These are phyloP conservation scores for Clarias pachynema DNA, from an alignment of 2,797 vertebrate genomes.

Conservation along the genomic window DNA sequence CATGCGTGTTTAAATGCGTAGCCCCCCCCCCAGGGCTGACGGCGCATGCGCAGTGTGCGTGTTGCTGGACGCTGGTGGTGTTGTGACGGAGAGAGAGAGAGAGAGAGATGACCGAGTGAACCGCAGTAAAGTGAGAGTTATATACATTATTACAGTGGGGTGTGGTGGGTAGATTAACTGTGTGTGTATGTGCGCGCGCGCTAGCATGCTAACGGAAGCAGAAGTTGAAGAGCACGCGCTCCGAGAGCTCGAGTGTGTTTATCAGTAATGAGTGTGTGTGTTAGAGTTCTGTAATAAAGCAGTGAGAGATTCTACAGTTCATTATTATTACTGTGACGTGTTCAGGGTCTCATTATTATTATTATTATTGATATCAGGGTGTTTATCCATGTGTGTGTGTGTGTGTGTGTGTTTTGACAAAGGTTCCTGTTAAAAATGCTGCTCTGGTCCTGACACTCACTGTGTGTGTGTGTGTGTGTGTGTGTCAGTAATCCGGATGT, in stretches of 20 bases:
- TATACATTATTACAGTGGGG: not conserved
- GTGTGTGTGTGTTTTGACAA: not conserved
- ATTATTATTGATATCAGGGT: not conserved
- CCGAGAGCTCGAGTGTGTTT: not conserved
- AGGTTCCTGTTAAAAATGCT: too few relatives aligned
- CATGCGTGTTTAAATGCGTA: not conserved
- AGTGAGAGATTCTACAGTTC: not conserved
- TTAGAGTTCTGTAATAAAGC: not conserved
- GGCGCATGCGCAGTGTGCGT: not conserved
- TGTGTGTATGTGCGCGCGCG: not conserved
- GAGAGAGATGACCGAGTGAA: not conserved
- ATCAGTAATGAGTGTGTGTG: not conserved
- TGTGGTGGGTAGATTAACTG: not conserved
- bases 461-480: too few relatives aligned
- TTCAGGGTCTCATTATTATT: not conserved
- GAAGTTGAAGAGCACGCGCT: not conserved
- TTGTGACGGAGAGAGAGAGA: too few relatives aligned
- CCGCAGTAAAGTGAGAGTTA: not conserved
- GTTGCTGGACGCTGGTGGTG: too few relatives aligned
- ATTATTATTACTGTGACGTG: not conserved
- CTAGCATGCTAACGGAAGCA: not conserved
- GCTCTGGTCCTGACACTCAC: too few relatives aligned
- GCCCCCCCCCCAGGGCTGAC: too few relatives aligned
- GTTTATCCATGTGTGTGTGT: not conserved
- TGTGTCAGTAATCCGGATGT: too few relatives aligned